Percentiles rank a stretch among this genome's conserved stretches.
These are phyloP conservation scores for Drosophila repletoides DNA, from an alignment of 1,140 invertebrate genomes.

Conservation along the genomic window DNA sequence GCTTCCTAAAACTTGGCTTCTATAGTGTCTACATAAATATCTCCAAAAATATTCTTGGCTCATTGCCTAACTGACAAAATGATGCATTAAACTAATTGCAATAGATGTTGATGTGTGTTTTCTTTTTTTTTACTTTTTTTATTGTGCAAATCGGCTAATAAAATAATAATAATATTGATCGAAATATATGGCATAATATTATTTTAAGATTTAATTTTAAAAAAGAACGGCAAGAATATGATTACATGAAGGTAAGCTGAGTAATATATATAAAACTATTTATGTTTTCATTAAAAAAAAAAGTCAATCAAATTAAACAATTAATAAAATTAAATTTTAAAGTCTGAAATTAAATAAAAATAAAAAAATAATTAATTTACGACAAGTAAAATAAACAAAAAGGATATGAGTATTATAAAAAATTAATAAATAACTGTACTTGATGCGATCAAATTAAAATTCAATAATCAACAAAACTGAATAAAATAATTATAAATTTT, in stretches of 20 bases:
- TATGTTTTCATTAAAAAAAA: not conserved
- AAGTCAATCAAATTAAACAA: not conserved
- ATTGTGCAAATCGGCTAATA: conserved; percentile 3
- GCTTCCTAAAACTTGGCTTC: conserved; percentile 54
- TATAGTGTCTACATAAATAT: no score
- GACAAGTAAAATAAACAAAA: not conserved
- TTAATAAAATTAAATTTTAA: not conserved
- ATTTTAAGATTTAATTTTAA: no score
- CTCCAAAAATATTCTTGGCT: conserved; percentile 49
- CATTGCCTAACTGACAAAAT: conserved; percentile 61
- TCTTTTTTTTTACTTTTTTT: conserved; percentile 18
- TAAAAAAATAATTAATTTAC: conserved; percentile 12
- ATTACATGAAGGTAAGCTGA: no score
- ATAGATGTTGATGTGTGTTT: conserved; percentile 15
- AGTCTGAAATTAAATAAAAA: not conserved
- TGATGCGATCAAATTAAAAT: not conserved
- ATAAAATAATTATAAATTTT: not conserved
- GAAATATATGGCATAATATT: no score
- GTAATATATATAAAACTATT: no score
- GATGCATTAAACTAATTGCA: conserved; percentile 73
- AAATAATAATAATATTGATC: no score
- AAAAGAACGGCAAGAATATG: no score
- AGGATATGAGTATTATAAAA: conserved; percentile 7
- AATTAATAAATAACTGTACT: no score
- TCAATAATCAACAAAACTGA: not conserved